Evolutionary conservation across 2,888 invertebrate genomes (phyloP), one percentile per base, ranked within the genome.

Genomic region (Diarsia dahlii): DNA sequence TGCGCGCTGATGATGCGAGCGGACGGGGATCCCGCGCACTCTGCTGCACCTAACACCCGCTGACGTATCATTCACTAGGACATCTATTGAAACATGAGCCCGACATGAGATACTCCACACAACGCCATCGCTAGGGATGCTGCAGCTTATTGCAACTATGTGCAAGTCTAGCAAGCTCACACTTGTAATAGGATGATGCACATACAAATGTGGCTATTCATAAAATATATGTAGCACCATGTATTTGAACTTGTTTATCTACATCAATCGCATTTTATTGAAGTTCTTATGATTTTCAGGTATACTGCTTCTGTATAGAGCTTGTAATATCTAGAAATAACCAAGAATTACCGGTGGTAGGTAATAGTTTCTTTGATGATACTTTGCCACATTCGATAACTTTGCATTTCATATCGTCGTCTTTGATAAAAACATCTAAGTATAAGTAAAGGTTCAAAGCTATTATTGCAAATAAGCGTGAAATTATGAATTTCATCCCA

Each of bases 1-100:
- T 34, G 71, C 62, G 62, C 66, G 80, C 67, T 74, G 78, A 80
- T 81, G 75, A 85, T 82, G 80, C 73, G 78, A 82, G 64, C 45
- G 62, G 87, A 87, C 87, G 80, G 74, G 70, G 72, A 64, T 74
- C 71, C 84, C 65, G 70, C 77, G 77, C 88, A 79, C 81, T 78
- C 75, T 75, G 58, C 54, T 80, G 81, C 68, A 77, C 72, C 76
- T 83, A 83, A 88, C 85, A 80, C 76, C 76, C 84, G 80, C 82
- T 82, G 88, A 87, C 88, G 82, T 85, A 76, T 85, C 75, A 86
- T 71, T 81, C 81, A 76, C 87, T 87, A 77, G 74, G 78, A 76
- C 85, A 77, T 78, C 76, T 85, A 83, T 79, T 79, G 88, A 74
- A 85, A 88, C 72, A 62, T 81, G 79, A 87, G 65, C 79, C 80